Evolutionary conservation across 2,113 vertebrate genomes (phyloP).

Genomic region (Enhydra lutris): DNA sequence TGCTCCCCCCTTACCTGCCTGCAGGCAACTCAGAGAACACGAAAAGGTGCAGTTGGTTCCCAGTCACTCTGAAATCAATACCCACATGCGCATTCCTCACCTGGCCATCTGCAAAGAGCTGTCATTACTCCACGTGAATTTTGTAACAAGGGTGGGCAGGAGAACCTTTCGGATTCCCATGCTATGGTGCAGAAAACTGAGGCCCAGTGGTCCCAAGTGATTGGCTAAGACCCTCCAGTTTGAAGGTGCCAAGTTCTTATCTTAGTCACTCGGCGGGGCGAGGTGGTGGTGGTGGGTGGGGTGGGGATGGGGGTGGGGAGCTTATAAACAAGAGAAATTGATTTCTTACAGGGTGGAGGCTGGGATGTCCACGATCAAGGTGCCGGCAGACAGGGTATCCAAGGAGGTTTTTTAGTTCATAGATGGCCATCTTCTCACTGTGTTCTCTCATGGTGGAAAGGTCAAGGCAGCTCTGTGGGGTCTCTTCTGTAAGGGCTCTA

Average conservation of each 20-base stretch:
- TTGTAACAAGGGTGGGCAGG: not conserved
- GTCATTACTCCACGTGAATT: not conserved
- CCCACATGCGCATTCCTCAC: not conserved
- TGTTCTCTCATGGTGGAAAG: too few relatives aligned
- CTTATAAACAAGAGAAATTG: not conserved
- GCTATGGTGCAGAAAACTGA: not conserved
- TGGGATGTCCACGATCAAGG: not conserved
- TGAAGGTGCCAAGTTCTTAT: not conserved
- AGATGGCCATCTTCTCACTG: accelerated
- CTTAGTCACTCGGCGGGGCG: not conserved
- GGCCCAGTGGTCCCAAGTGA: too few relatives aligned
- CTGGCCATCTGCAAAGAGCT: not conserved
- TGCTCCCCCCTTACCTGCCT: accelerated
- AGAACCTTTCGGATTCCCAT: not conserved
- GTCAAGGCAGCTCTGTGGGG: not conserved
- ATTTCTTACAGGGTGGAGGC: not conserved
- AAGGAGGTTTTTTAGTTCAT: not conserved
- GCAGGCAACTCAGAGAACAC: accelerated
- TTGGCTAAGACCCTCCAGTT: not conserved
- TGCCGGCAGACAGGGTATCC: not conserved
- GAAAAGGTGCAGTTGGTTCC: not conserved
- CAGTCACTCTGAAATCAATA: not conserved
- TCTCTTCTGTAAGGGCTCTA: not conserved
- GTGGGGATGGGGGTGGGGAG: too few relatives aligned
- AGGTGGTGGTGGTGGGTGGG: too few relatives aligned